Evolutionary conservation across 2,113 vertebrate species (phyloP).

Genomic region (Syngnathus floridae): DNA sequence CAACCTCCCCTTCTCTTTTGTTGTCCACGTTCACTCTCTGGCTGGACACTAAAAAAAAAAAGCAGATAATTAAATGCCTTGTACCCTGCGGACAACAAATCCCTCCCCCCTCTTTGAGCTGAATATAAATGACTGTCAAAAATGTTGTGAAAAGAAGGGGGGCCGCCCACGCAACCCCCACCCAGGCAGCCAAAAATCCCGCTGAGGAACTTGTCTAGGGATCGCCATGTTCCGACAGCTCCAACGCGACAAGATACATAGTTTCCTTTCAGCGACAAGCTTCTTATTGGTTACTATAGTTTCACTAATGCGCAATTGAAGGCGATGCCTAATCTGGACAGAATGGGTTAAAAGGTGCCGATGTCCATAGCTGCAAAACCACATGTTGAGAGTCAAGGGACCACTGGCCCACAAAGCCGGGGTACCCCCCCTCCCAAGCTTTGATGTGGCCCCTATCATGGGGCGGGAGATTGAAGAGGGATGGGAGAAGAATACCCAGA

Average conservation of each 20-base stretch:
- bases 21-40: conserved; percentile 60
- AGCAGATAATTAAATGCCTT: conserved; percentile 81
- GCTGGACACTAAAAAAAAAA: conserved; percentile 72
- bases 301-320: conserved; percentile 98
- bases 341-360: conserved; percentile 99
- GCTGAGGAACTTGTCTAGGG: conserved; percentile 86
- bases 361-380: conserved; percentile 92
- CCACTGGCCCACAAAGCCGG: conserved; percentile 85
- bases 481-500: conserved; percentile 66
- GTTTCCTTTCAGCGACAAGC: conserved; percentile 95
- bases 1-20: conserved; percentile 50
- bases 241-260: conserved; percentile 99
- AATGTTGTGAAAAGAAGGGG: conserved; percentile 77
- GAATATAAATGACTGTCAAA: conserved; percentile 68
- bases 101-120: conserved; percentile 69
- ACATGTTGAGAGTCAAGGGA: conserved; percentile 98
- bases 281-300: conserved; percentile 99
- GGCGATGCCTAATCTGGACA: conserved; percentile 94
- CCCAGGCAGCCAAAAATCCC: conserved; percentile 82
- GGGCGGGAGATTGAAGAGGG: conserved; percentile 75
- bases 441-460: conserved; percentile 92
- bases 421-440: conserved; percentile 70
- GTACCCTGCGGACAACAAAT: conserved; percentile 73
- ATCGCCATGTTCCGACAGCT: conserved; percentile 82
- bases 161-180: conserved; percentile 60